Percentiles rank a stretch among this genome's conserved stretches.
These are phyloP conservation scores for Lordiphosa clarofinis DNA, from an alignment of 1,140 invertebrate species.

Conservation along the genomic window DNA sequence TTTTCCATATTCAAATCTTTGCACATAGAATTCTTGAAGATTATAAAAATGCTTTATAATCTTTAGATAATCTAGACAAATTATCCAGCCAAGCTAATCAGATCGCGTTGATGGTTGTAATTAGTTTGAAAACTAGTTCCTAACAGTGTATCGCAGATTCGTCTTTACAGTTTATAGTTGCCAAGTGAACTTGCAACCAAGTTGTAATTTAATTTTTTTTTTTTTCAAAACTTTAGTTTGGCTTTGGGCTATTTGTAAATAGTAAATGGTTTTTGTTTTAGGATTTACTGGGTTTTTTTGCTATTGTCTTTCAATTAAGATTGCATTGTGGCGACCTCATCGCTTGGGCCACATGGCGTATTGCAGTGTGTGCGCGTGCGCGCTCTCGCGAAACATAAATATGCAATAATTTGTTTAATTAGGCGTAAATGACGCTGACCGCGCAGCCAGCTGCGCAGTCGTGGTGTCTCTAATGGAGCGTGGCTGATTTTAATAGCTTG, in stretches of 20 bases:
- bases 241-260: slow-evolving; percentile 64
- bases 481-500: slow-evolving; percentile 71
- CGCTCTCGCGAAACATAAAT: slow-evolving; percentile 45
- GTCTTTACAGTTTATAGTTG: slow-evolving; percentile 23
- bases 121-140: background rate
- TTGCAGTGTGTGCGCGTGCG: slow-evolving; percentile 26
- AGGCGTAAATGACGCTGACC: slow-evolving; percentile 69
- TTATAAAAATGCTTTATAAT: too few relatives aligned
- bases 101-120: too few relatives aligned
- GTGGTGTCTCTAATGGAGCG: slow-evolving; percentile 62
- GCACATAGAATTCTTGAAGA: too few relatives aligned
- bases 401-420: slow-evolving; percentile 75
- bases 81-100: too few relatives aligned
- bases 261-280: slow-evolving; percentile 26
- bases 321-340: slow-evolving; percentile 57
- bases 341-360: slow-evolving; percentile 52
- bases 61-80: too few relatives aligned
- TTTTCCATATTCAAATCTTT: too few relatives aligned
- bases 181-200: slow-evolving; percentile 70
- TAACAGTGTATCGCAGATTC: slow-evolving; percentile 16
- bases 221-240: slow-evolving; percentile 20
- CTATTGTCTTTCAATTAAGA: slow-evolving; percentile 72
- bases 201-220: slow-evolving; percentile 53
- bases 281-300: slow-evolving; percentile 15
- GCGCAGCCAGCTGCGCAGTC: slow-evolving; percentile 28